Evolutionary conservation across 2,888 invertebrate genomes (phyloP), one percentile per base, ranked within the genome.

Genomic region (Aspidiotus rigidus): DNA sequence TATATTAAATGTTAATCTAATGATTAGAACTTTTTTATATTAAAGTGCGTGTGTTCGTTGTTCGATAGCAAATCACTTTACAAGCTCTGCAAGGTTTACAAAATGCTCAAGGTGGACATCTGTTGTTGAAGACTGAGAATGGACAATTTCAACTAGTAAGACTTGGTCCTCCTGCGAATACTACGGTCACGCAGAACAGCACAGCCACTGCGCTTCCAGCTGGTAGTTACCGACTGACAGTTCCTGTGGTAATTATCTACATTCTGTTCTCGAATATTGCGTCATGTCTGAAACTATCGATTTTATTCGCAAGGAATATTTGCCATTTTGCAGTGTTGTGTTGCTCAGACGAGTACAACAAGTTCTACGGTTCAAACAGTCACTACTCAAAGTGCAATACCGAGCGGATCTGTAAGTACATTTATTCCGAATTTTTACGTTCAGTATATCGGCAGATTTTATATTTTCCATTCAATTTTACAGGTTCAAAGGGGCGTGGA

Each of bases 61-160:
- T 28, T 28, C 28, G 28, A 28, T 77, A 84, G 83, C 86, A 90
- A 86, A 88, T 92, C 81, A 92, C 93, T 76, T 84, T 93, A 80
- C 90, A 91, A 83, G 84, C 90, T 77, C 83, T 93, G 76, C 89
- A 89, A 80, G 87, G 88, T 78, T 84, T 91, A 74, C 92, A 90
- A 81, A 87, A 90, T 74, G 81, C 80, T 41, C 89, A 90, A 78
- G 91, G 90, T 80, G 87, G 88, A 72, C 90, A 93, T 79, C 84
- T 96, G 79, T 85, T 96, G 78, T 84, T 96, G 79, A 95, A 94
- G 84, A 96, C 95, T 77, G 96, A 96, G 82, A 94, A 91, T 83
- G 96, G 96, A 77, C 93, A 93, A 80, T 91, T 90, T 81, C 94
- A 96, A 80, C 83, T 96, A 79, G 83, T 96, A 77, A 86, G 93